Evolutionary conservation across 2,888 invertebrate species (phyloP).

Genomic region (Diogma glabrata): DNA sequence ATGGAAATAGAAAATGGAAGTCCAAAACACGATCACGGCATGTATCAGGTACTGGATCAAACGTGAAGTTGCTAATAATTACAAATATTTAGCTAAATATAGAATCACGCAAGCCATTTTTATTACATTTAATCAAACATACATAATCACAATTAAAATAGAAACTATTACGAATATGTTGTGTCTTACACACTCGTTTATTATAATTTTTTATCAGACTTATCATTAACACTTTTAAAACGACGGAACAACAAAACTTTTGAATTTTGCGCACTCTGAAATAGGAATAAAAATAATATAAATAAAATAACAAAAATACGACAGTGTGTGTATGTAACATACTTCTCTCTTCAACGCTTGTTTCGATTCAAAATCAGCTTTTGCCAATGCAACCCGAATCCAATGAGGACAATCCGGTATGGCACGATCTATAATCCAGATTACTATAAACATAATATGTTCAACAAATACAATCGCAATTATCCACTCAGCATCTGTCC

Average conservation of each 20-base stretch:
- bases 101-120: no score
- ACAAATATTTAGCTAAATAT: no score
- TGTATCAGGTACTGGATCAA: no score
- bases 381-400: conserved; percentile 50
- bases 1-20: no score
- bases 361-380: conserved; percentile 47
- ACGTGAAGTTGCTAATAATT: no score
- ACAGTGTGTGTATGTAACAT: not conserved
- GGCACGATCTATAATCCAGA: conserved; percentile 50
- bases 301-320: not conserved
- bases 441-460: conserved; percentile 52
- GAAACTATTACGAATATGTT: no score
- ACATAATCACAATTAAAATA: no score
- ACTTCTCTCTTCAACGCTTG: conserved; percentile 42
- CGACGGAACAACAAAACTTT: conserved; percentile 3
- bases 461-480: conserved; percentile 55
- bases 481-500: conserved; percentile 16
- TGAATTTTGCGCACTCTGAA: conserved; percentile 7
- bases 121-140: no score
- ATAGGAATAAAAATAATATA: not conserved
- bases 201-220: not conserved
- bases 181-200: not conserved
- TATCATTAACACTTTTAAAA: not conserved
- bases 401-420: conserved; percentile 60
- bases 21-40: no score